phyloP scores from a whole-genome alignment of 2,888 invertebrate genomes.

The Onthophagus sagittarius region DNA sequence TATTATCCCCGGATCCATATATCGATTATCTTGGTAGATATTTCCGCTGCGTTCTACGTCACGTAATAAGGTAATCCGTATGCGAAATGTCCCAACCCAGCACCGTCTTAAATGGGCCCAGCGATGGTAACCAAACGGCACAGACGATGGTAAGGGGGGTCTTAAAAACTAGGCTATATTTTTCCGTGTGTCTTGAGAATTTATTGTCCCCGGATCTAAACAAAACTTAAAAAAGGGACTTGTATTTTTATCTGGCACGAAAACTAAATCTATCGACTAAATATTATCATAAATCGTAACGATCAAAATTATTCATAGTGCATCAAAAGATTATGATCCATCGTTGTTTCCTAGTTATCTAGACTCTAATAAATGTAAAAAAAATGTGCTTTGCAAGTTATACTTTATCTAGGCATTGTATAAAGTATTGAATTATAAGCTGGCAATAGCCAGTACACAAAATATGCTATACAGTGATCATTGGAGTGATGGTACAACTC shows the following conservation, averaged over 20 bases:
- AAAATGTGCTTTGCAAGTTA: too few relatives aligned
- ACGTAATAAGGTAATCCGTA: conserved; percentile 16
- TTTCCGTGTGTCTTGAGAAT: background rate
- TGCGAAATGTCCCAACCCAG: conserved; percentile 28
- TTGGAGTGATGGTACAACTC: too few relatives aligned
- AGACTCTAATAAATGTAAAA: too few relatives aligned
- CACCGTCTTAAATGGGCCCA: conserved; percentile 27
- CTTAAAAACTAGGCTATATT: background rate
- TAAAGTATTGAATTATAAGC: too few relatives aligned
- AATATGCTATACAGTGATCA: too few relatives aligned
- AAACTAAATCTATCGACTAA: background rate
- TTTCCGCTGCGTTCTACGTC: background rate
- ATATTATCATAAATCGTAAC: background rate
- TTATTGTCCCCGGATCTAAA: background rate
- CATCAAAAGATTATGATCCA: too few relatives aligned
- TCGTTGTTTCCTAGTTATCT: too few relatives aligned
- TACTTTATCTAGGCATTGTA: too few relatives aligned
- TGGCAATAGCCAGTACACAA: too few relatives aligned
- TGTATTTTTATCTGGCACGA: background rate
- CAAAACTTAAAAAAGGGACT: background rate
- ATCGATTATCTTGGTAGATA: conserved; percentile 6
- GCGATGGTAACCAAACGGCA: conserved; percentile 19
- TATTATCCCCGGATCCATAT: conserved; percentile 1
- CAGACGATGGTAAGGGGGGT: conserved; percentile 18
- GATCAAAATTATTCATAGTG: too few relatives aligned